Percentiles rank a stretch among this genome's conserved stretches.
Evolutionary conservation across 2,888 invertebrate species (phyloP).

Genomic region (Pollenia griseotomentosa): DNA sequence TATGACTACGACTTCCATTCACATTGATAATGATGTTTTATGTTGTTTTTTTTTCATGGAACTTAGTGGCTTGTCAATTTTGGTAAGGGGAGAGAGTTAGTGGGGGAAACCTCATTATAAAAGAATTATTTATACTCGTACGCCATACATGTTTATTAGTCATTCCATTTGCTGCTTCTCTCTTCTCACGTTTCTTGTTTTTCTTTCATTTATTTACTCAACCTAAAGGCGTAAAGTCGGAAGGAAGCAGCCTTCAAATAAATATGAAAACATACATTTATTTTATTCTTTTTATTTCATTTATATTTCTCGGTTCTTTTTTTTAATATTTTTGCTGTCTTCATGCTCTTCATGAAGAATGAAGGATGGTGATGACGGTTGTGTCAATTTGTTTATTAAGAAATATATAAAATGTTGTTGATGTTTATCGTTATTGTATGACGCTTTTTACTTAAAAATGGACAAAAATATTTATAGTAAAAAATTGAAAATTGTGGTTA

Average conservation of each 20-base stretch:
- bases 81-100: not conserved
- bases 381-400: conserved; percentile 55
- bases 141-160: not conserved
- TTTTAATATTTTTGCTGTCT: conserved; percentile 23
- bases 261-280: conserved; percentile 48
- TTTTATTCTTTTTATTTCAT: conserved; percentile 16
- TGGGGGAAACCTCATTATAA: conserved; percentile 59
- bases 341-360: not conserved
- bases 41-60: conserved; percentile 1
- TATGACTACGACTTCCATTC: conserved; percentile 24
- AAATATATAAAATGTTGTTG: conserved; percentile 32
- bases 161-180: not conserved
- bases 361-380: conserved; percentile 30
- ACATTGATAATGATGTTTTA: conserved; percentile 42
- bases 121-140: conserved; percentile 56
- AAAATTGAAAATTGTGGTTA: not conserved
- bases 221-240: conserved; percentile 59
- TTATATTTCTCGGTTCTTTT: not conserved
- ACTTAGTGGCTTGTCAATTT: conserved; percentile 5
- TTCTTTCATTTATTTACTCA: conserved; percentile 48
- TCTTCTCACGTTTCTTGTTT: conserved; percentile 15
- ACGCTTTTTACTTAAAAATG: not conserved
- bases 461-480: not conserved
- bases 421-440: not conserved
- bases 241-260: conserved; percentile 69